phyloP scores from a whole-genome alignment of 2,113 vertebrate genomes.

The Tragelaphus strepsiceros region DNA sequence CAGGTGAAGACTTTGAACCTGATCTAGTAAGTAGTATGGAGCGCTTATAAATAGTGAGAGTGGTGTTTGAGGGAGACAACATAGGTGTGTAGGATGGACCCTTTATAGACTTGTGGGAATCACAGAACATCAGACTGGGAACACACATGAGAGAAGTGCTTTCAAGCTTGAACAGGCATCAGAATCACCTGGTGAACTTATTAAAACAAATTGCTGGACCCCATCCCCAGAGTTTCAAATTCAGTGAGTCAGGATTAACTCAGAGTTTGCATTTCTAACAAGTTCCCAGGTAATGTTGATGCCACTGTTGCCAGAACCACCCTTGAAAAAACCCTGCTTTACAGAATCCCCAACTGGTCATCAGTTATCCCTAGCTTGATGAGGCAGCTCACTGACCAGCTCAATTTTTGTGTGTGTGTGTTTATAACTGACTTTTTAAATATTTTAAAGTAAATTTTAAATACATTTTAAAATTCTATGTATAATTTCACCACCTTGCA shows the following conservation, averaged over 20 bases:
- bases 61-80: background rate
- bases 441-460: background rate
- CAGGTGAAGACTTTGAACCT: background rate
- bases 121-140: background rate
- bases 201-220: background rate
- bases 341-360: too few relatives aligned
- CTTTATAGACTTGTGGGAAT: background rate
- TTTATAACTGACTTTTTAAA: background rate
- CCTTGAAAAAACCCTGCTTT: background rate
- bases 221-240: background rate
- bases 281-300: background rate
- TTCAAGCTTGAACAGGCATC: background rate
- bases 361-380: background rate
- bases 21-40: background rate
- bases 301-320: background rate
- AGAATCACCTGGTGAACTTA: background rate
- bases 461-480: background rate
- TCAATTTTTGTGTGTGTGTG: background rate
- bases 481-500: background rate
- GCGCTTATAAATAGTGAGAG: background rate
- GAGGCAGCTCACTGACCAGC: background rate
- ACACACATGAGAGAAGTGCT: background rate
- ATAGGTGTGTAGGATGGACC: too few relatives aligned
- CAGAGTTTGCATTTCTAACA: background rate
- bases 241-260: background rate